Base-by-base conservation (phyloP, 1,140 invertebrate genomes). In the Epicauta chinensis region DNA sequence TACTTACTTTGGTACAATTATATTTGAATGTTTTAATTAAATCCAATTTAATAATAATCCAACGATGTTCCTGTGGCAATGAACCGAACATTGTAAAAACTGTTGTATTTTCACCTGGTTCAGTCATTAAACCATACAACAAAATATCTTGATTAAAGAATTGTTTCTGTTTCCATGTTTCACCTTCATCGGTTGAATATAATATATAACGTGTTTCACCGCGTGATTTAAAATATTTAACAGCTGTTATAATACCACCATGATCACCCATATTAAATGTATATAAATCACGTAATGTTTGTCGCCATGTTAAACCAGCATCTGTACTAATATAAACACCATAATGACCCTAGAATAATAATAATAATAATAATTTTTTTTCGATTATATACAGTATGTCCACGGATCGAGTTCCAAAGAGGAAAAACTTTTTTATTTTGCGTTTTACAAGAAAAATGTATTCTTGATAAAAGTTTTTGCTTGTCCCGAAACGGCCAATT, bases 11-110 rank as follows among this genome's bases (percentile, higher is more conserved):
- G 11, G 56, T 57, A 59, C 58, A 61, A 29, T 56, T 69, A 67
- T 74, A 75, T 65, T 77, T 70, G 60, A 93, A 91, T 7, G 84
- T 82, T 43, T 82, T 81, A 29, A 69, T 73, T 11, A 93, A 66
- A 69, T 93, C 85, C 0, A 93, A 78, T 62, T 91, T 92, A 17
- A 93, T 81, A 32, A 95, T 87, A 1, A 91, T 75, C 92, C 92
- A 96, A 51, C 86, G 81, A 66, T 93, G 91, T 43, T 80, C 75
- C 1, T 80, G 79, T 5, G 78, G 76, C 32, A 78, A 79, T 2
- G 89, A 92, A 1, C 91, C 92, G 72, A 94, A 95, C 73, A 96
- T 81, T 0, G 91, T 93, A 62, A 96, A 95, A 0, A 89, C 79
- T 0, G 91, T 92, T 0, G 90, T 91, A 68, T 91, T 92, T 69